Evolutionary conservation across 2,797 vertebrate species (phyloP), one percentile per base, ranked within the genome.

Genomic region (Clarias laeviceps): DNA sequence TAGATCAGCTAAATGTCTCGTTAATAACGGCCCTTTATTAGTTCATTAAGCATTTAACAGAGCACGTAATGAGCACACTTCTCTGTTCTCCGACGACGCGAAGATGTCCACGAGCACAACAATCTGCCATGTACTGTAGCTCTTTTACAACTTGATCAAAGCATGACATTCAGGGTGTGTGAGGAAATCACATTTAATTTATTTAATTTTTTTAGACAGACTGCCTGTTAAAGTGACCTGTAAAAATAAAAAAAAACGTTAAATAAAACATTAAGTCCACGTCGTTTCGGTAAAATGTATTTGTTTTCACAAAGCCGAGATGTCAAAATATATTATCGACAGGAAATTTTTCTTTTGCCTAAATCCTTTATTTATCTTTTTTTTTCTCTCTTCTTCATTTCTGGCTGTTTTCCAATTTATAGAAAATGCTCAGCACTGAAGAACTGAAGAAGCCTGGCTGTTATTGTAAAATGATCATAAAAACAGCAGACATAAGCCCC

Each of bases 391-490:
- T 0, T 32, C 11, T 5, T 59, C 7, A 6, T 78, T 78, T 79
- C 66, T 29, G 18, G 9, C 62, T 80, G 62, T 45, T n/a, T 80
- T n/a, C 57, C 61, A 45, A 5, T n/a, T 65, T n/a, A 22, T 81
- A 54, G 40, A 54, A 80, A 66, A 20, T 17, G 37, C 1, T 80
- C 40, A 15, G 62, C n/a, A 14, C 18, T 24, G 27, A 66, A 32
- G 6, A 54, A 54, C 8, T 32, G 64, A 66, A 54, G n/a, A 5
- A 80, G 2, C 2, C n/a, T 29, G 79, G 8, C 17, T 81, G 79
- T 66, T 54, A 32, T 81, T 66, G 17, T 66, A 37, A 81, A 81
- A 81, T 81, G 0, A 20, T 81, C 32, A 18, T 29, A 66, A 54
- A 81, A 66, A 45, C 79, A 66, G 40, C 79, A 66, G 40, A 54